Evolutionary conservation across 2,888 invertebrate species (phyloP).

Genomic region (Nineta flava): DNA sequence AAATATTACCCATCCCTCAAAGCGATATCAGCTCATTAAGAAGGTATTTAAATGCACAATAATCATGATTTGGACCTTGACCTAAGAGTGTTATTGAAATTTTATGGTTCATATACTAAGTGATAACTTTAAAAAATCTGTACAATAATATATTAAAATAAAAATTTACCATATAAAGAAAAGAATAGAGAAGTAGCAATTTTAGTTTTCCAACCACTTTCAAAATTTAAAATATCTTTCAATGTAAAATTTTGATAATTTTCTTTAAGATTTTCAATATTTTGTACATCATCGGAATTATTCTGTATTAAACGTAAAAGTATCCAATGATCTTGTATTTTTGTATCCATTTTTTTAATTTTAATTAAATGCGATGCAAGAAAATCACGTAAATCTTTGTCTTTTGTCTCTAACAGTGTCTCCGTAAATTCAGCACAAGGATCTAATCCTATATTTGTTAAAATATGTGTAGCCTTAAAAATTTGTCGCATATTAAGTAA

Average conservation of each 20-base stretch:
- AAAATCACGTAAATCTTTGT: constrained; percentile 44
- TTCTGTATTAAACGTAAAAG: constrained; percentile 4
- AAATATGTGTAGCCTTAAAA: constrained; percentile 44
- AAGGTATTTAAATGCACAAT: no score
- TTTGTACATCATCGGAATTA: neutral
- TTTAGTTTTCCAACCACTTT: constrained; percentile 34
- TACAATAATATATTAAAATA: neutral
- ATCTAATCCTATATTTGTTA: constrained; percentile 43
- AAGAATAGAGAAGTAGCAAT: constrained; percentile 41
- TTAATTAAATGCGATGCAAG: constrained; percentile 47
- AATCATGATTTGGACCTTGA: no score
- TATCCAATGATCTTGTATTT: constrained; percentile 26
- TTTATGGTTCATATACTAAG: no score
- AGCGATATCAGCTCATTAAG: no score
- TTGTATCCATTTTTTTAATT: constrained; percentile 23
- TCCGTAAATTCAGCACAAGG: constrained; percentile 38
- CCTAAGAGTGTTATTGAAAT: no score
- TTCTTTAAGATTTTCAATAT: constrained; percentile 1
- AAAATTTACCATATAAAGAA: constrained; percentile 34
- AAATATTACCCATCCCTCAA: no score
- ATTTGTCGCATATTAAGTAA: constrained; percentile 44
- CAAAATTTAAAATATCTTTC: constrained; percentile 11
- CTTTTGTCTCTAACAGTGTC: constrained; percentile 39
- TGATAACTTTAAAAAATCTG: no score
- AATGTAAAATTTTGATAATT: constrained; percentile 7